Percentiles rank a stretch among this genome's conserved stretches.
Conservation (phyloP, 2,888 invertebrate species). For the Steromphala cineraria region DNA sequence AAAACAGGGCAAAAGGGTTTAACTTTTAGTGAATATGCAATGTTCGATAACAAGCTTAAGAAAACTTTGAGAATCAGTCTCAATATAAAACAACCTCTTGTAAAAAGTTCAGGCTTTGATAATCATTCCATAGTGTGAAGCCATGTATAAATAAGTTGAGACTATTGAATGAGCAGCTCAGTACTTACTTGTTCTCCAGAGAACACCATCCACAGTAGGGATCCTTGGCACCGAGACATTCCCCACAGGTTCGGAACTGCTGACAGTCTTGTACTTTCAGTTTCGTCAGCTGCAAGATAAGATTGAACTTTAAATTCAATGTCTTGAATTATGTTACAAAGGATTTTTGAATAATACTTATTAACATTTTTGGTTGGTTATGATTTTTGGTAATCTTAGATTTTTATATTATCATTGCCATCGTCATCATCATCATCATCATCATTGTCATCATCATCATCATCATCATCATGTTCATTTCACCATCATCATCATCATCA, state of each 20-base stretch:
- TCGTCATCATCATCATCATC: background rate
- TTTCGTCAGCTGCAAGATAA: slow-evolving; percentile 65
- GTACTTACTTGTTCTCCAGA: slow-evolving; percentile 70
- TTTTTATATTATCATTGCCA: background rate
- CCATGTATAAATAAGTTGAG: too few relatives aligned
- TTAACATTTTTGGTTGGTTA: too few relatives aligned
- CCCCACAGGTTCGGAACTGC: slow-evolving; percentile 62
- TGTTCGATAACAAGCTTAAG: too few relatives aligned
- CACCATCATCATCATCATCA: too few relatives aligned
- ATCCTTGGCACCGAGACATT: slow-evolving; percentile 67
- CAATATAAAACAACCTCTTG: too few relatives aligned
- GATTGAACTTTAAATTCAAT: background rate
- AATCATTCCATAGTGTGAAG: too few relatives aligned
- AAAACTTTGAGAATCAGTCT: too few relatives aligned
- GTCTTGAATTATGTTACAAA: background rate
- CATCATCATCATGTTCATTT: background rate
- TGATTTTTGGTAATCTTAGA: too few relatives aligned
- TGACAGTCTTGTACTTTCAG: slow-evolving; percentile 67
- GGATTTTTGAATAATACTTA: too few relatives aligned
- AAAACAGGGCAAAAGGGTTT: too few relatives aligned
- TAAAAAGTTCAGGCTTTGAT: too few relatives aligned
- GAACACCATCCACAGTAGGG: slow-evolving; percentile 75
- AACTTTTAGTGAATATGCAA: too few relatives aligned
- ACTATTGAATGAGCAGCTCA: background rate
- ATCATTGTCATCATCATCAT: slow-evolving; percentile 1